phyloP scores from a whole-genome alignment of 2,888 invertebrate species.

The Elgonia sp. region DNA sequence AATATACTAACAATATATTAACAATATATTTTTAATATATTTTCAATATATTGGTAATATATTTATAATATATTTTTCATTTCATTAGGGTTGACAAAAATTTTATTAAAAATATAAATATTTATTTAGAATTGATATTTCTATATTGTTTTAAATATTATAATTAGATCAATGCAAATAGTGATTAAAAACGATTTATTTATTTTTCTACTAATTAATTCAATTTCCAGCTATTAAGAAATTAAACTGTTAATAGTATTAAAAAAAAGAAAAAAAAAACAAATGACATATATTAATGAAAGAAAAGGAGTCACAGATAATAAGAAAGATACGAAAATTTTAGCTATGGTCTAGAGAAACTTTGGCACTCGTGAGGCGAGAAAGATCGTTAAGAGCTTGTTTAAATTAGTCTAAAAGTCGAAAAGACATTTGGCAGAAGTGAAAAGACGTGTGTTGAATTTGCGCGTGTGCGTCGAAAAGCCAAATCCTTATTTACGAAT shows the following conservation, averaged over 20 bases:
- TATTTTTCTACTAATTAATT: not conserved
- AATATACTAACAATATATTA: no score
- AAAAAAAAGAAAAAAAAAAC: not conserved
- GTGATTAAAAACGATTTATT: not conserved
- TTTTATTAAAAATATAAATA: no score
- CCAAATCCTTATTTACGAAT: conserved; percentile 48
- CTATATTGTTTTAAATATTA: no score
- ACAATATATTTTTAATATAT: no score
- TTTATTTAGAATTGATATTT: no score
- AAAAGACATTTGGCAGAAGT: conserved; percentile 65
- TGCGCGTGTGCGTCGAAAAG: conserved; percentile 9
- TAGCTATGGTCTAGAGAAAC: conserved; percentile 33
- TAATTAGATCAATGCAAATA: no score
- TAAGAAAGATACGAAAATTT: conserved; percentile 60
- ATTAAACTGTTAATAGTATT: not conserved
- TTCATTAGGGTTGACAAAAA: no score
- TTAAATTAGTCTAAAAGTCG: conserved; percentile 73
- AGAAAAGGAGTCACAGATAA: conserved; percentile 42
- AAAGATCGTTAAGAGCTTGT: conserved; percentile 72
- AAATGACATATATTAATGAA: conserved; percentile 49
- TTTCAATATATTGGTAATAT: no score
- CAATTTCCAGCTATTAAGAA: not conserved
- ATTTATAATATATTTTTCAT: no score
- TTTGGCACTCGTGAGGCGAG: conserved; percentile 51
- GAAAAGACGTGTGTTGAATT: conserved; percentile 43